A percentile compares a stretch with the other conserved stretches of the same genome.
Conservation (phyloP, 2,113 vertebrate genomes). For the Lonchura striata region DNA sequence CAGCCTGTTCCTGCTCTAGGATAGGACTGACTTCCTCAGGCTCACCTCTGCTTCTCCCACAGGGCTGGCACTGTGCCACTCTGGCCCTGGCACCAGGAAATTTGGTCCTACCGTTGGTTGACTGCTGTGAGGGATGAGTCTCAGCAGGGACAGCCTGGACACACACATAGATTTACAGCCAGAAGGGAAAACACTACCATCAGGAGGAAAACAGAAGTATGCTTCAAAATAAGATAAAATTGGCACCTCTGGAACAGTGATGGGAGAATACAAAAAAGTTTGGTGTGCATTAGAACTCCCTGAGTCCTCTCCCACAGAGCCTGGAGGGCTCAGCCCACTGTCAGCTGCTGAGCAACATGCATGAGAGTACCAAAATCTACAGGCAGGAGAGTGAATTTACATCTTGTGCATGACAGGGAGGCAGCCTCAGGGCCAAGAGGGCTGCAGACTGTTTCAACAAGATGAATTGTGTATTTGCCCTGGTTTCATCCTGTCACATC, state of each 20-base stretch:
- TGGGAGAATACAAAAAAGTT: neutral
- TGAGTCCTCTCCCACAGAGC: rapidly evolving
- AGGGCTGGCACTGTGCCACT: rapidly evolving
- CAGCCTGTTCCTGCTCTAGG: neutral
- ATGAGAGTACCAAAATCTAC: rapidly evolving
- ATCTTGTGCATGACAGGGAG: no score
- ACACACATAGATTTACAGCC: rapidly evolving
- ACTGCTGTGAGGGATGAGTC: neutral
- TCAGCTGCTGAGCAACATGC: rapidly evolving
- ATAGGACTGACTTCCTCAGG: rapidly evolving
- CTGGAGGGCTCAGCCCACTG: neutral
- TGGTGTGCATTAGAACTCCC: rapidly evolving
- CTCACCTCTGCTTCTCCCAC: neutral
- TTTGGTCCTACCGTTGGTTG: rapidly evolving
- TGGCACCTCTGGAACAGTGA: rapidly evolving
- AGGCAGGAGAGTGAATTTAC: neutral
- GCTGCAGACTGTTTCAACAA: neutral
- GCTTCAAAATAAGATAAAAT: neutral
- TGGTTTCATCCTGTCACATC: neutral
- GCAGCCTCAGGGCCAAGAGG: neutral
- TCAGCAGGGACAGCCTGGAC: neutral
- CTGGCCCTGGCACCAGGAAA: neutral
- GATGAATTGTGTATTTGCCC: neutral
- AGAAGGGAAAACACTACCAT: neutral
- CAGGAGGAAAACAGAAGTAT: rapidly evolving